Evolutionary conservation across 2,888 invertebrate species (phyloP).

Genomic region (Tenthredo amoena): DNA sequence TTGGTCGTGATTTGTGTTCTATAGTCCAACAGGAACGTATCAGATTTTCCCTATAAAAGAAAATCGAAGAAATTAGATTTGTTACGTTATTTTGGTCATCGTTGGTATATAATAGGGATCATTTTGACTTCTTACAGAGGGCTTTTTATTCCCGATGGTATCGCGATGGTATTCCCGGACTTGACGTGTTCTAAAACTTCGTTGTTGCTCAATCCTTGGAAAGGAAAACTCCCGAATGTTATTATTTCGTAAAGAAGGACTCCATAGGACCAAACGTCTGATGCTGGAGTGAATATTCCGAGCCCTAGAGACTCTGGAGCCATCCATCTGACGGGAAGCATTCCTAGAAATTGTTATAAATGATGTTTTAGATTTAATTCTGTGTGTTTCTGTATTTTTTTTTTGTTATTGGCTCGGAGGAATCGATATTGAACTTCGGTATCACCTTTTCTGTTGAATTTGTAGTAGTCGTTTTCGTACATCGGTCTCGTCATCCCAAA

Average conservation of each 20-base stretch:
- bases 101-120: background rate
- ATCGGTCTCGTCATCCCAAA: conserved; percentile 96
- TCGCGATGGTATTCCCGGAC: conserved; percentile 85
- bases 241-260: conserved; percentile 93
- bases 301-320: conserved; percentile 91
- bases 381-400: too few species aligned
- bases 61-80: background rate
- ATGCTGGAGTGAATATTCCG: conserved; percentile 91
- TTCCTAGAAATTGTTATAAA: conserved; percentile 77
- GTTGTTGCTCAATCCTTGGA: conserved; percentile 91
- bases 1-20: conserved; percentile 85
- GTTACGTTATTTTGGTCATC: background rate
- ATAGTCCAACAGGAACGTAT: conserved; percentile 90
- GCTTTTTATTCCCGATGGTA: conserved; percentile 89
- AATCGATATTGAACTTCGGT: background rate
- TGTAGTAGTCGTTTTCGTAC: conserved; percentile 93
- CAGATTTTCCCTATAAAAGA: conserved; percentile 83
- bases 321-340: conserved; percentile 96
- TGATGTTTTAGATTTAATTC: background rate
- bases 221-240: conserved; percentile 95
- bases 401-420: background rate
- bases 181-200: conserved; percentile 92
- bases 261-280: conserved; percentile 95
- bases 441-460: conserved; percentile 89
- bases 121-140: conserved; percentile 84